These are phyloP conservation scores for Melinaea marsaeus DNA, from an alignment of 2,888 invertebrate species.

Conservation along the genomic window DNA sequence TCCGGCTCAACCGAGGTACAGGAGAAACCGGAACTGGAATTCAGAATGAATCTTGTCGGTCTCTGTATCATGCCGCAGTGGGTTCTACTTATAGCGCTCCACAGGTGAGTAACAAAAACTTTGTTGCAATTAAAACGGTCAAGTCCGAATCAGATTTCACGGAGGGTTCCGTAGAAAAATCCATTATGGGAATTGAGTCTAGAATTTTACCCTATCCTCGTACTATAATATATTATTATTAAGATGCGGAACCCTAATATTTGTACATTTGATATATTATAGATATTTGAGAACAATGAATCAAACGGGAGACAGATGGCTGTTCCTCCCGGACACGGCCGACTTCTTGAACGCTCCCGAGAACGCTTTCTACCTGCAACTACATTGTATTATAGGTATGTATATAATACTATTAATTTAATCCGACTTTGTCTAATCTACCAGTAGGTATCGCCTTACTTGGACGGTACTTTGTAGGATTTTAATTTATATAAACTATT, in stretches of 20 bases:
- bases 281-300: constrained; percentile 85
- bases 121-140: too few species aligned
- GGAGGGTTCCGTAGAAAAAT: too few species aligned
- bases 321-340: constrained; percentile 85
- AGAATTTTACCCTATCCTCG: too few species aligned
- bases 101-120: constrained; percentile 50
- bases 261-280: constrained; percentile 6
- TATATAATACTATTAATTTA: constrained; percentile 1
- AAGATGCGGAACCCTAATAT: too few species aligned
- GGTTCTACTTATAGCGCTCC: constrained; percentile 66
- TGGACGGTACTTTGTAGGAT: too few species aligned
- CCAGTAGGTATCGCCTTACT: neutral
- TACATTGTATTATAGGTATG: constrained; percentile 55
- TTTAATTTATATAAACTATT: too few species aligned
- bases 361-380: constrained; percentile 72
- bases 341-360: constrained; percentile 82
- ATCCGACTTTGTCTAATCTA: neutral
- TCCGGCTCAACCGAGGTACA: constrained; percentile 63
- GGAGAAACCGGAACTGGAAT: constrained; percentile 60
- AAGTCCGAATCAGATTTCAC: too few species aligned
- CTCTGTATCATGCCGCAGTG: constrained; percentile 62
- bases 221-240: too few species aligned
- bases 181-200: too few species aligned
- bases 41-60: constrained; percentile 52
- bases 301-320: constrained; percentile 92